Percentiles rank a stretch among this genome's conserved stretches.
Conservation (phyloP, 1,140 invertebrate species). For the Cherax quadricarinatus region DNA sequence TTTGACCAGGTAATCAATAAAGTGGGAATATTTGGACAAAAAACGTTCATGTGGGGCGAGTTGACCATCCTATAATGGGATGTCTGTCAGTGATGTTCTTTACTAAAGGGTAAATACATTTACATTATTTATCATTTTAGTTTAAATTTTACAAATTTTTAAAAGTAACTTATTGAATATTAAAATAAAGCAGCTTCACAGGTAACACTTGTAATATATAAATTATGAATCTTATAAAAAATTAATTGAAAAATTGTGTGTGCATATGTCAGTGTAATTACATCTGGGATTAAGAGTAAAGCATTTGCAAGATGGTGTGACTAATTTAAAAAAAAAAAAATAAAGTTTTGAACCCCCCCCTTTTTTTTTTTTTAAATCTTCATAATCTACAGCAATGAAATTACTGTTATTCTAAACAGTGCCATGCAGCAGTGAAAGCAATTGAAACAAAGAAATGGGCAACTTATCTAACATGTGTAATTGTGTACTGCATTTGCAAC, state of each 20-base stretch:
- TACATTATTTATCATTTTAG: neutral
- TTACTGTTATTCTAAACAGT: no score
- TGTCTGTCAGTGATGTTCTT: neutral
- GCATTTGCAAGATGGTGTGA: conserved; percentile 53
- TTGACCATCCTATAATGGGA: neutral
- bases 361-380: neutral
- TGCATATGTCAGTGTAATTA: conserved; percentile 12
- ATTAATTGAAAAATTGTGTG: conserved; percentile 21
- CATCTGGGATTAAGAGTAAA: conserved; percentile 22
- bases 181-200: neutral
- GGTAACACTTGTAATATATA: neutral
- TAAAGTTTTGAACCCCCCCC: conserved; percentile 26
- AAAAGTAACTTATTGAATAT: neutral
- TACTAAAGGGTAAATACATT: neutral
- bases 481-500: no score
- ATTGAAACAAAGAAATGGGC: no score
- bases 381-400: neutral
- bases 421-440: no score
- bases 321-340: neutral
- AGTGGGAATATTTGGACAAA: neutral
- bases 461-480: no score
- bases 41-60: neutral
- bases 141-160: neutral
- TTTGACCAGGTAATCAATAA: no score
- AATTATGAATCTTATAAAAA: neutral